A percentile compares a stretch with the other conserved stretches of the same genome.
Conservation (phyloP, 2,797 vertebrate species). For the Sarcophilus harrisii region DNA sequence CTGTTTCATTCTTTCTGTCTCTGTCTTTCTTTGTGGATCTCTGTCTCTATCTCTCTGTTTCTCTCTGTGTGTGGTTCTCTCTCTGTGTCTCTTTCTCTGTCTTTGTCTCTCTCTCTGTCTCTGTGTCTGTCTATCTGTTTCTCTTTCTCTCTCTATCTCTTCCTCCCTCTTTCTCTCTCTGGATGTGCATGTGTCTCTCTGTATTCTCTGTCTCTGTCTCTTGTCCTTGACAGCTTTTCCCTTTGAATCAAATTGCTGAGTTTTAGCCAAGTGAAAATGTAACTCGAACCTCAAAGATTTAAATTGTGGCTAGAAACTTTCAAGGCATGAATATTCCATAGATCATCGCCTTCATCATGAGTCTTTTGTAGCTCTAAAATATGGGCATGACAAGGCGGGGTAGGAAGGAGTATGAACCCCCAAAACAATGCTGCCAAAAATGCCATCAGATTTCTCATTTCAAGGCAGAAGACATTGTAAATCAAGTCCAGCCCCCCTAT, state of each 20-base stretch:
- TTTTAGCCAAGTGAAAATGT: constrained; percentile 71
- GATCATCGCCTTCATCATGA: neutral
- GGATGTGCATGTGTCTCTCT: too few relatives aligned
- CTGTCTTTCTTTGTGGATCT: neutral
- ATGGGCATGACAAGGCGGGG: neutral
- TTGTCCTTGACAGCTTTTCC: constrained; percentile 61
- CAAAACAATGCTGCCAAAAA: neutral
- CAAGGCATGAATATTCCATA: neutral
- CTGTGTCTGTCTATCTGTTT: constrained; percentile 1
- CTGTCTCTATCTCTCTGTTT: neutral
- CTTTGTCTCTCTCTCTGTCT: neutral
- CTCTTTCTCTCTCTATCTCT: neutral
- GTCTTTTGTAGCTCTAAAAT: neutral
- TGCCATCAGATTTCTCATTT: neutral
- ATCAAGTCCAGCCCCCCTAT: neutral
- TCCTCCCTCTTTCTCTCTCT: neutral
- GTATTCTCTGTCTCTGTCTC: neutral
- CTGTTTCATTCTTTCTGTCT: too few relatives aligned
- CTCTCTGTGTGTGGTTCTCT: neutral
- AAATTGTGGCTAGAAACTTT: constrained; percentile 12
- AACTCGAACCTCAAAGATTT: constrained; percentile 73
- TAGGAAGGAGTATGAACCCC: neutral
- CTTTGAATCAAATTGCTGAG: constrained; percentile 62
- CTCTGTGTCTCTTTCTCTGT: neutral
- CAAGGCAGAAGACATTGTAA: neutral